Conservation (phyloP, 1,140 invertebrate species). For the Drosophila funebris region DNA sequence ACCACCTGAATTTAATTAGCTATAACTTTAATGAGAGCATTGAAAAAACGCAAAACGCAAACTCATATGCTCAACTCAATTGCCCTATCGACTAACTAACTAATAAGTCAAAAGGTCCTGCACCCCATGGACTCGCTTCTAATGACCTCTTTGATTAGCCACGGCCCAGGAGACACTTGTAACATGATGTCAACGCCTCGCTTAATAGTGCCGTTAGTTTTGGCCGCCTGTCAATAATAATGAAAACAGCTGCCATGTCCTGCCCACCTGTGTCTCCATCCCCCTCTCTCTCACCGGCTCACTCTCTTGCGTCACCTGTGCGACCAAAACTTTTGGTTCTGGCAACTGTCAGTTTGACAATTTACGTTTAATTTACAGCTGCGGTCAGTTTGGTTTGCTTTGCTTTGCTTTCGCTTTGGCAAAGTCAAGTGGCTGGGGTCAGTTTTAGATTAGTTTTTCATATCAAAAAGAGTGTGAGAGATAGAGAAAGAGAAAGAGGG, state of each 20-base stretch:
- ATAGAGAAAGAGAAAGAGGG: background rate
- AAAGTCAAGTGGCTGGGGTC: constrained; percentile 66
- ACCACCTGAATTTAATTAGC: constrained; percentile 57
- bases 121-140: constrained; percentile 48
- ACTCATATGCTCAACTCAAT: background rate
- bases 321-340: constrained; percentile 46
- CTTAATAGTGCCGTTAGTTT: constrained; percentile 71
- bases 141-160: constrained; percentile 76
- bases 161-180: constrained; percentile 53
- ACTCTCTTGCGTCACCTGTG: constrained; percentile 32
- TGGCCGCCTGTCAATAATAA: constrained; percentile 69
- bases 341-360: constrained; percentile 67
- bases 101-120: constrained; percentile 45
- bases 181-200: constrained; percentile 72
- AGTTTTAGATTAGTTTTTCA: constrained; percentile 77
- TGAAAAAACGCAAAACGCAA: constrained; percentile 55
- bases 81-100: constrained; percentile 14
- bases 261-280: constrained; percentile 3
- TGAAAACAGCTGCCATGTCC: constrained; percentile 72
- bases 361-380: constrained; percentile 75
- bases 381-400: constrained; percentile 51
- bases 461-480: constrained; percentile 18
- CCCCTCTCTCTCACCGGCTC: background rate
- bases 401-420: constrained; percentile 25
- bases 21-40: constrained; percentile 50